Evolutionary conservation across 2,113 vertebrate species (phyloP).

Genomic region (human (Homo sapiens)): DNA sequence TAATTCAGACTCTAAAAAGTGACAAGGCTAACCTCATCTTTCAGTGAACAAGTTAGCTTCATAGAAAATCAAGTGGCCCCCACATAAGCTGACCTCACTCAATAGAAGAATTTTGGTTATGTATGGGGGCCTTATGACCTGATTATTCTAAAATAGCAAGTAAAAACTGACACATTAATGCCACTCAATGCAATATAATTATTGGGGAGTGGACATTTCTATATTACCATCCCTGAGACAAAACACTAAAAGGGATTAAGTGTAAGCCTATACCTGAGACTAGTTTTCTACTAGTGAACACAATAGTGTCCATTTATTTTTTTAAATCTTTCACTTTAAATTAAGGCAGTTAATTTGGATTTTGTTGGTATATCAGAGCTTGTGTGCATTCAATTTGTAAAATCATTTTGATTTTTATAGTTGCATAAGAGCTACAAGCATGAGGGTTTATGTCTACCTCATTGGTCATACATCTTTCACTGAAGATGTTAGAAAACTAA

Average conservation of each 20-base stretch:
- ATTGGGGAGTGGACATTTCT: neutral
- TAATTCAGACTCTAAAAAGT: neutral
- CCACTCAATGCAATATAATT: neutral
- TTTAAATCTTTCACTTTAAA: neutral
- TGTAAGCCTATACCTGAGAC: neutral
- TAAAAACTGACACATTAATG: neutral
- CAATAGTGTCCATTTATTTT: neutral
- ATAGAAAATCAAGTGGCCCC: neutral
- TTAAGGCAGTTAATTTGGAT: neutral
- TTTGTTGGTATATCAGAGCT: neutral
- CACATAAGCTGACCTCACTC: neutral
- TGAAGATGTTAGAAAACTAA: neutral
- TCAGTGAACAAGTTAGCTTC: neutral
- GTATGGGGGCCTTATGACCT: neutral
- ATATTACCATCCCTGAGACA: neutral
- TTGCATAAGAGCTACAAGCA: neutral
- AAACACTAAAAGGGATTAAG: neutral
- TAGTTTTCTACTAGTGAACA: neutral
- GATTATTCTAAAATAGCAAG: neutral
- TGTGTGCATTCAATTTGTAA: neutral
- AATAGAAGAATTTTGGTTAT: neutral
- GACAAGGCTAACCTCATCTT: neutral
- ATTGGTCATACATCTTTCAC: neutral
- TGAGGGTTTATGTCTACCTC: neutral
- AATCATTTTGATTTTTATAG: neutral